A percentile compares a stretch with the other conserved stretches of the same genome.
These are phyloP conservation scores for Hemicrepidius hirtus DNA, from an alignment of 2,888 invertebrate species.

Conservation along the genomic window DNA sequence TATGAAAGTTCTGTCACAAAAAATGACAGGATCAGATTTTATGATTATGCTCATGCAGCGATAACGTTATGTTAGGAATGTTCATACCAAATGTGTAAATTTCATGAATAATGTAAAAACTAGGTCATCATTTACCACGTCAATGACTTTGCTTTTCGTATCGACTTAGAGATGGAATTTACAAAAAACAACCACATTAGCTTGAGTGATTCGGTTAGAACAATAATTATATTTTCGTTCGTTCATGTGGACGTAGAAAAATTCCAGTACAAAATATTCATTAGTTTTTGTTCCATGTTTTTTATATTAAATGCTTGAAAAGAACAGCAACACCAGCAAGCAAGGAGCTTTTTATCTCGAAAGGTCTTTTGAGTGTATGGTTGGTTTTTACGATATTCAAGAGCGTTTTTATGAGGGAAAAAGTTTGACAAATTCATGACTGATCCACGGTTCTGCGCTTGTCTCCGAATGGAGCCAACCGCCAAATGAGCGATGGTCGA, in stretches of 20 bases:
- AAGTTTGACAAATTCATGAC: constrained; percentile 49
- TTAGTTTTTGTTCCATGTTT: constrained; percentile 17
- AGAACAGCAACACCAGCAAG: not conserved
- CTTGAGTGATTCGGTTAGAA: no score
- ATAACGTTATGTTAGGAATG: not conserved
- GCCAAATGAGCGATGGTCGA: constrained; percentile 44
- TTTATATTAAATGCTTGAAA: constrained; percentile 19
- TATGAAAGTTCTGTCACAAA: constrained; percentile 13
- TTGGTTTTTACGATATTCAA: constrained; percentile 36
- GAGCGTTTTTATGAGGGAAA: constrained; percentile 37
- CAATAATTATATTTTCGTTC: no score
- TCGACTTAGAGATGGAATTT: no score
- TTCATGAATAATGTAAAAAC: no score
- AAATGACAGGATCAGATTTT: constrained; percentile 17
- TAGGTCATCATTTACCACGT: no score
- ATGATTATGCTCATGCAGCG: constrained; percentile 14
- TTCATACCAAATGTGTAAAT: not conserved
- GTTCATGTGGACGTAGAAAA: constrained; percentile 14
- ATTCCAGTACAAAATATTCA: constrained; percentile 21
- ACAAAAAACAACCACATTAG: no score
- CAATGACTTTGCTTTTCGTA: no score
- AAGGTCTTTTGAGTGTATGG: constrained; percentile 17
- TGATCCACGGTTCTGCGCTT: constrained; percentile 39
- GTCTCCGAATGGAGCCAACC: constrained; percentile 30
- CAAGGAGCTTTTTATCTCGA: constrained; percentile 22